Percentiles rank a stretch among this genome's conserved stretches.
These are phyloP conservation scores for Nyctibius bracteatus DNA, from an alignment of 2,113 vertebrate species.

Conservation along the genomic window DNA sequence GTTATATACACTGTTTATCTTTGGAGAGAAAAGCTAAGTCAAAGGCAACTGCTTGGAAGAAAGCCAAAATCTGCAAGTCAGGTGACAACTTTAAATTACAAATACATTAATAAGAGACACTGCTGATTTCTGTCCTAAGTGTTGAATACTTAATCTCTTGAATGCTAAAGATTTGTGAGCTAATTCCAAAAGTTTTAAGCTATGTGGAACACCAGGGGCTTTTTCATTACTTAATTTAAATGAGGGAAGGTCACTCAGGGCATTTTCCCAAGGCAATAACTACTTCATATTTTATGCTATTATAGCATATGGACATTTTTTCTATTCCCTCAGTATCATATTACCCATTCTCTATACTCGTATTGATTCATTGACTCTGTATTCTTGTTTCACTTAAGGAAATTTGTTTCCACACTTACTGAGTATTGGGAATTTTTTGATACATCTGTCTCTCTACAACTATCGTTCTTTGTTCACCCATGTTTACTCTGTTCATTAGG, in stretches of 20 bases:
- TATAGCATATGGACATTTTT: background rate
- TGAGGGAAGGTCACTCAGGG: background rate
- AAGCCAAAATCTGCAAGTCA: background rate
- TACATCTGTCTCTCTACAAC: background rate
- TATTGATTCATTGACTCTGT: background rate
- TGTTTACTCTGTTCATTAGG: background rate
- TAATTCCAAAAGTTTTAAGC: background rate
- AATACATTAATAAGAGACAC: background rate
- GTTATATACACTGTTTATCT: background rate
- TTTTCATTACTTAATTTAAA: background rate
- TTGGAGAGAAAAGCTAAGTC: background rate
- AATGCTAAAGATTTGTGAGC: background rate
- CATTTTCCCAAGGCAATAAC: background rate
- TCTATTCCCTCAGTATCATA: background rate
- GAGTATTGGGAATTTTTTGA: background rate
- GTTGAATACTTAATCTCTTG: background rate
- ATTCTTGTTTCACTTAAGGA: background rate
- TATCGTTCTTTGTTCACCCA: background rate
- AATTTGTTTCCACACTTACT: background rate
- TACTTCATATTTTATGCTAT: background rate
- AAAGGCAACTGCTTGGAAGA: background rate
- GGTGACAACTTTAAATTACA: background rate
- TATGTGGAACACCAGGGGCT: background rate
- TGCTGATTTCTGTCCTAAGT: background rate
- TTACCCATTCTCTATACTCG: background rate